A percentile compares a stretch with the other conserved stretches of the same genome.
These are phyloP conservation scores for Drosophila arawakana DNA, from an alignment of 1,140 invertebrate genomes.

Conservation along the genomic window DNA sequence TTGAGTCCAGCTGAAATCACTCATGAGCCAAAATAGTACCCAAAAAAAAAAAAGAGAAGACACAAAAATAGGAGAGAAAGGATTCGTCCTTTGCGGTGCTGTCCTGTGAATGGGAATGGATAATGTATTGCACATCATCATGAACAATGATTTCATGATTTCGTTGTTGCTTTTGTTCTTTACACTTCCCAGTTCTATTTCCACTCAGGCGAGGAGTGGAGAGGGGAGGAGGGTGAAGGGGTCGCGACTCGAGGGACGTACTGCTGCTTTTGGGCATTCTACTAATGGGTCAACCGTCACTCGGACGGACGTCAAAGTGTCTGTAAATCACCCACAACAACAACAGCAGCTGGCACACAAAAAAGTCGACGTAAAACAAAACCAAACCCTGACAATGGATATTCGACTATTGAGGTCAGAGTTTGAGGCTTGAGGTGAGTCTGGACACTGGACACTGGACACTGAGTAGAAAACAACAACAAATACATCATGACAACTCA, in stretches of 20 bases:
- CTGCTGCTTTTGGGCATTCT: slow-evolving; percentile 58
- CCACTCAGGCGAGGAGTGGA: slow-evolving; percentile 5
- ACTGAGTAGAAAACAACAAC: slow-evolving; percentile 32
- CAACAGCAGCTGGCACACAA: slow-evolving; percentile 30
- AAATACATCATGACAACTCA: slow-evolving; percentile 71
- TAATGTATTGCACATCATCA: slow-evolving; percentile 80
- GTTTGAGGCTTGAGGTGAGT: slow-evolving; percentile 64
- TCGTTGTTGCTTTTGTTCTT: slow-evolving; percentile 44
- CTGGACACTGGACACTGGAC: slow-evolving; percentile 29
- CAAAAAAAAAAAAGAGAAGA: slow-evolving; percentile 1
- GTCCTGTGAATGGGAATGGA: slow-evolving; percentile 67
- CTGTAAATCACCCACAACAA: slow-evolving; percentile 77
- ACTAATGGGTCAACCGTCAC: slow-evolving; percentile 82
- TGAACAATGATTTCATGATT: slow-evolving; percentile 82
- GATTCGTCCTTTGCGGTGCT: slow-evolving; percentile 65
- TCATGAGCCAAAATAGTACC: slow-evolving; percentile 49
- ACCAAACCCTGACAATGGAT: slow-evolving; percentile 59
- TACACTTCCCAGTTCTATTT: slow-evolving; percentile 24
- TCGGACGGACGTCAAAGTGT: slow-evolving; percentile 80
- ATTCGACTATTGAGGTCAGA: slow-evolving; percentile 37
- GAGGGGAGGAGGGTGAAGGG: neutral
- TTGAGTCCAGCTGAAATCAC: slow-evolving; percentile 73
- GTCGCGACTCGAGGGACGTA: slow-evolving; percentile 53
- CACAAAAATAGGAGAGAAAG: slow-evolving; percentile 5
- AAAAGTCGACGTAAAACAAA: slow-evolving; percentile 29